Conservation (phyloP, 2,797 vertebrate genomes). For the Galaxias olidus region DNA sequence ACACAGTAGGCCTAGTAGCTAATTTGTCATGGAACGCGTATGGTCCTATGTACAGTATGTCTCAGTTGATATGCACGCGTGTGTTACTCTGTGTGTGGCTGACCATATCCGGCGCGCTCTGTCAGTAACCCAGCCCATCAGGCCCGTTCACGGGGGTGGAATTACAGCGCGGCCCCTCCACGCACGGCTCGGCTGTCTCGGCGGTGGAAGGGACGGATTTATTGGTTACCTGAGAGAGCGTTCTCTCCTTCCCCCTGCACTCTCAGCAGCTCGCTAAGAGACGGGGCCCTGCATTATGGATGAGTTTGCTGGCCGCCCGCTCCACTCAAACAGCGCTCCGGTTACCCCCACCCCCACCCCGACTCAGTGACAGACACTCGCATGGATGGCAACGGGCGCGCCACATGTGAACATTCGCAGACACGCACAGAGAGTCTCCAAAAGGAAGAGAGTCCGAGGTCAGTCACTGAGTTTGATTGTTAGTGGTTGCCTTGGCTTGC, state of each 20-base stretch:
- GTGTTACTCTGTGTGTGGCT: constrained; percentile 22
- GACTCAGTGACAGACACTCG: neutral
- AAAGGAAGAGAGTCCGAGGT: too few relatives aligned
- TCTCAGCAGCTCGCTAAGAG: constrained; percentile 76
- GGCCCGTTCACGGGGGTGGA: constrained; percentile 68
- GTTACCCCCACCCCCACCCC: constrained; percentile 65
- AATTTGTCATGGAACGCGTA: neutral
- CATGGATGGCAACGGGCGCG: too few relatives aligned
- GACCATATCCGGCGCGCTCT: constrained; percentile 40
- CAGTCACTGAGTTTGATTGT: too few relatives aligned
- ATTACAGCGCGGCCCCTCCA: constrained; percentile 68
- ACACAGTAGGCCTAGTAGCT: too few relatives aligned
- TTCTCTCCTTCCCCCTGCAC: constrained; percentile 78
- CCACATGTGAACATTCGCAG: too few relatives aligned
- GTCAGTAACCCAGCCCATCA: constrained; percentile 59
- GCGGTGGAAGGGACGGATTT: constrained; percentile 73
- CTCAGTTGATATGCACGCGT: neutral
- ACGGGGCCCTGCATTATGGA: constrained; percentile 78
- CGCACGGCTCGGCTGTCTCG: constrained; percentile 64
- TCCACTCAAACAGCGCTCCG: constrained; percentile 69
- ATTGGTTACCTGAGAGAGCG: constrained; percentile 76
- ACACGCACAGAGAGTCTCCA: too few relatives aligned
- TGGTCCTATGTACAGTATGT: constrained; percentile 6
- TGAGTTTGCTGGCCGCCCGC: constrained; percentile 67
- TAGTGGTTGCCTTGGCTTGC: too few relatives aligned